Conservation (phyloP, 2,113 vertebrate species). For the Mormoops blainvillei region DNA sequence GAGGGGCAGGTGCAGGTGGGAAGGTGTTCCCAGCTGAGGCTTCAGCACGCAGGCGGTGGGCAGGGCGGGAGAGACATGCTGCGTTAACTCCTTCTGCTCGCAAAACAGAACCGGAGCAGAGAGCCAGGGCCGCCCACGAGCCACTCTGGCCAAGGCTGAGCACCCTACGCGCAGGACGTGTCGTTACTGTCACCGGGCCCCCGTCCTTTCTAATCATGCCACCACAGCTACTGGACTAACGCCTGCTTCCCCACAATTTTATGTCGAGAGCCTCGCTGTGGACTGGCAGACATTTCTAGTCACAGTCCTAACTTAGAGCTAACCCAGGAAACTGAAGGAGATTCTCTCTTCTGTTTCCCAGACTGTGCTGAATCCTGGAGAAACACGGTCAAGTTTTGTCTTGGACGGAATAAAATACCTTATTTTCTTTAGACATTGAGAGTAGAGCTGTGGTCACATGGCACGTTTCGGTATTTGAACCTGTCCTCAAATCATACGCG, state of each 20-base stretch:
- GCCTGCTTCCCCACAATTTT: too few relatives aligned
- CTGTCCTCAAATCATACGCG: not conserved
- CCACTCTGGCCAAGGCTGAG: too few relatives aligned
- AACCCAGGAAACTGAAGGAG: not conserved
- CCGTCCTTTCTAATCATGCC: too few relatives aligned
- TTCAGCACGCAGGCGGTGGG: not conserved
- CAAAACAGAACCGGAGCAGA: not conserved
- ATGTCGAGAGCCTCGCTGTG: not conserved
- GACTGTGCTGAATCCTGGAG: not conserved
- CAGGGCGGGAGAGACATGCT: not conserved
- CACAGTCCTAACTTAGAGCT: not conserved
- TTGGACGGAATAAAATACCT: not conserved
- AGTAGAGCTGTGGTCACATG: not conserved
- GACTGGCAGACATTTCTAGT: not conserved
- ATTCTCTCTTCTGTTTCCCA: not conserved
- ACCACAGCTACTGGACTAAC: too few relatives aligned
- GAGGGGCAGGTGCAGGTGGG: not conserved
- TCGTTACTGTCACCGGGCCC: fast-evolving
- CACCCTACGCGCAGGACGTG: fast-evolving
- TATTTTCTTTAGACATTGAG: not conserved
- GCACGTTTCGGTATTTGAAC: not conserved
- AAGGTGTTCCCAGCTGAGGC: not conserved
- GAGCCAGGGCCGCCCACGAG: not conserved
- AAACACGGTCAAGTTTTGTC: not conserved
- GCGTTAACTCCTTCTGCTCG: not conserved